Percentiles rank a stretch among this genome's conserved stretches.
phyloP scores from a whole-genome alignment of 2,888 invertebrate genomes.

The Heliconius hortense region DNA sequence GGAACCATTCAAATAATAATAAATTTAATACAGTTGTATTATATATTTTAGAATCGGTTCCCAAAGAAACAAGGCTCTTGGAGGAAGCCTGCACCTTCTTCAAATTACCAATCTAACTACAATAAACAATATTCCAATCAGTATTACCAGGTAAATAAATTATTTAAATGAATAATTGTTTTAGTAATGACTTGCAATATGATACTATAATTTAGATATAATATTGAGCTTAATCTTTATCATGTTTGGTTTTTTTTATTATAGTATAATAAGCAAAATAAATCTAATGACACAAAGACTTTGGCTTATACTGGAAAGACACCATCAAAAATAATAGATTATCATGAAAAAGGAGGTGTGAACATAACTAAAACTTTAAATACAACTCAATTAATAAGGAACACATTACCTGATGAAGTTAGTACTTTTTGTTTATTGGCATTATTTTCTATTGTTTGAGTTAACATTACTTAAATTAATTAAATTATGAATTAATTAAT shows the following conservation, averaged over 20 bases:
- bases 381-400: slow-evolving; percentile 48
- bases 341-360: slow-evolving; percentile 50
- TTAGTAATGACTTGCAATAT: slow-evolving; percentile 63
- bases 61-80: slow-evolving; percentile 74
- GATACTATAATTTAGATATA: slow-evolving; percentile 49
- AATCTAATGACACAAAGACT: slow-evolving; percentile 56
- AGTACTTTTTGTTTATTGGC: slow-evolving; percentile 34
- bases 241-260: slow-evolving; percentile 39
- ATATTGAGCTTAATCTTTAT: not conserved
- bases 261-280: slow-evolving; percentile 52
- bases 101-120: slow-evolving; percentile 61
- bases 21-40: slow-evolving; percentile 6
- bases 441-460: not conserved
- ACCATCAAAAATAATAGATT: slow-evolving; percentile 50
- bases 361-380: slow-evolving; percentile 49
- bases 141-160: slow-evolving; percentile 63
- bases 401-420: slow-evolving; percentile 56
- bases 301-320: slow-evolving; percentile 50
- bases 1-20: not conserved
- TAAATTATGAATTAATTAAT: not conserved
- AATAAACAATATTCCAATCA: slow-evolving; percentile 70
- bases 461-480: not conserved
- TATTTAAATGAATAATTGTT: slow-evolving; percentile 44
- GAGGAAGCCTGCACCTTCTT: slow-evolving; percentile 64
- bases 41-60: slow-evolving; percentile 66